Percentiles rank a stretch among this genome's conserved stretches.
Conservation (phyloP, 2,888 invertebrate species). For the Drosophila subsilvestris region DNA sequence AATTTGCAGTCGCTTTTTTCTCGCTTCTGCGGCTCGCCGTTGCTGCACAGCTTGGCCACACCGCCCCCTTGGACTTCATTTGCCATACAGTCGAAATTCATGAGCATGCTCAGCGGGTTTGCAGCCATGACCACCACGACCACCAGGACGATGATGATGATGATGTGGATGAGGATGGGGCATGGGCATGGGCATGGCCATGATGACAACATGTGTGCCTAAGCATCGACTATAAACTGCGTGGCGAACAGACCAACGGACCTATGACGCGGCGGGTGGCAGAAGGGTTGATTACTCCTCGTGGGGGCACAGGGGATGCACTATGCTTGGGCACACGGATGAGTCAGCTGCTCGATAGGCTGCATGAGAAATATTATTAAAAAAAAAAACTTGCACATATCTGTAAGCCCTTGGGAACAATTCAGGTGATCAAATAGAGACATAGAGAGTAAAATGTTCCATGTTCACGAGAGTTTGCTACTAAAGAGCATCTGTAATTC, state of each 20-base stretch:
- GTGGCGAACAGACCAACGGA: not conserved
- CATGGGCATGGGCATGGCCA: constrained; percentile 35
- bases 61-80: constrained; percentile 48
- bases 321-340: constrained; percentile 7
- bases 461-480: too few relatives aligned
- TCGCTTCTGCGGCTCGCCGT: constrained; percentile 16
- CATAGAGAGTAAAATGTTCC: not conserved
- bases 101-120: constrained; percentile 56
- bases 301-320: not conserved
- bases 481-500: not conserved
- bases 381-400: too few relatives aligned
- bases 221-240: not conserved
- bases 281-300: not conserved
- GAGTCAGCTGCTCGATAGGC: constrained; percentile 29
- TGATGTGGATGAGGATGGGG: not conserved
- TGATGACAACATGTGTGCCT: constrained; percentile 60
- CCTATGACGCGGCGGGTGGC: not conserved
- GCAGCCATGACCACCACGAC: constrained; percentile 8
- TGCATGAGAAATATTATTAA: constrained; percentile 16
- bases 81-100: constrained; percentile 64
- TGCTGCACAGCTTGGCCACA: constrained; percentile 49
- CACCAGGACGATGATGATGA: constrained; percentile 9
- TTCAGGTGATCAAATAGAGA: too few relatives aligned
- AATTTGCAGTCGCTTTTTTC: constrained; percentile 41
- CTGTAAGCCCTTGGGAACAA: too few relatives aligned